phyloP scores from a whole-genome alignment of 2,888 invertebrate species.

The Proisotoma minuta region DNA sequence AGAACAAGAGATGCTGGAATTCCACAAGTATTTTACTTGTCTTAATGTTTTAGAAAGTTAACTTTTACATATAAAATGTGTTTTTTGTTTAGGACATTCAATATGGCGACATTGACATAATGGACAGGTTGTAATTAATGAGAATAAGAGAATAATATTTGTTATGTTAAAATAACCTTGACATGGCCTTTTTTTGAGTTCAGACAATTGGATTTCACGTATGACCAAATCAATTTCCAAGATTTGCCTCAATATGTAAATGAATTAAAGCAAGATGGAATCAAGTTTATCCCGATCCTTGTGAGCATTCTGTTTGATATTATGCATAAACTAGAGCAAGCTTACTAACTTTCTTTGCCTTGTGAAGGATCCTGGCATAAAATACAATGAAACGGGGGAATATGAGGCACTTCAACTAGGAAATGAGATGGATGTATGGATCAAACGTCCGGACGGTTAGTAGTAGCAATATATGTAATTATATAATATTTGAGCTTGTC shows the following conservation, averaged over 20 bases:
- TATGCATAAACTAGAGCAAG: no score
- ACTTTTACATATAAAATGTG: no score
- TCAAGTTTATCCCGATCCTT: constrained; percentile 44
- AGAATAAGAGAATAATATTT: no score
- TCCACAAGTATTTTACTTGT: constrained; percentile 58
- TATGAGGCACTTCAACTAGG: constrained; percentile 37
- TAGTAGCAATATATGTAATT: no score
- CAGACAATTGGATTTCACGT: constrained; percentile 68
- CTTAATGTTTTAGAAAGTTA: no score
- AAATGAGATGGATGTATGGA: constrained; percentile 46
- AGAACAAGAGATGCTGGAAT: constrained; percentile 67
- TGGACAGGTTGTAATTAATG: no score
- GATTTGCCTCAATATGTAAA: constrained; percentile 65
- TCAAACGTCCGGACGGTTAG: constrained; percentile 24
- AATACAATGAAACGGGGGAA: no score
- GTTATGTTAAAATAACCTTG: no score
- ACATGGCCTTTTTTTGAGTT: no score
- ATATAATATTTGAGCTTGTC: no score
- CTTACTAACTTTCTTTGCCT: not conserved
- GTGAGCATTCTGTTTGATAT: constrained; percentile 19
- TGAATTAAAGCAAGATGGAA: constrained; percentile 59
- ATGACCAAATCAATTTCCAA: constrained; percentile 59
- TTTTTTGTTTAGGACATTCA: constrained; percentile 41
- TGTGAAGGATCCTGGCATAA: constrained; percentile 26
- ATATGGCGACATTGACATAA: constrained; percentile 40